phyloP scores from a whole-genome alignment of 2,888 invertebrate genomes.

The Dasysyrphus tricinctus region DNA sequence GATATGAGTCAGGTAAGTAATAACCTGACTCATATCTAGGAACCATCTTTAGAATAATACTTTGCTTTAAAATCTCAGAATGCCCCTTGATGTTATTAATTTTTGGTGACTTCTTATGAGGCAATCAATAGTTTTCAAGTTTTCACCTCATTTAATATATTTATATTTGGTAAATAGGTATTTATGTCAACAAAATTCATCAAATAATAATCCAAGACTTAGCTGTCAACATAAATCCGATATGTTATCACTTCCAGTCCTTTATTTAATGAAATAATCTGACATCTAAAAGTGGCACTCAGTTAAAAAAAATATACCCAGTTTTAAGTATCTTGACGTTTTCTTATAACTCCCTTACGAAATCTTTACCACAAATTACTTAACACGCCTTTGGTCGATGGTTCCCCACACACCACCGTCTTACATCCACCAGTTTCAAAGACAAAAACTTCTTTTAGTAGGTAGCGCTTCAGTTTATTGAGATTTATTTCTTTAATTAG shows the following conservation, averaged over 20 bases:
- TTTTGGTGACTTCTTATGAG: no score
- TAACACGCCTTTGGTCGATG: conserved; percentile 42
- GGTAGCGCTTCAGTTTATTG: conserved; percentile 52
- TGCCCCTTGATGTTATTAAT: no score
- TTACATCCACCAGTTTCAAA: not conserved
- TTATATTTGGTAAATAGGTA: not conserved
- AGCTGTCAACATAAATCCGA: not conserved
- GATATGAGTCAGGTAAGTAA: no score
- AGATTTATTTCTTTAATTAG: conserved; percentile 71
- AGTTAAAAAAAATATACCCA: conserved; percentile 16
- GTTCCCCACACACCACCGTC: not conserved
- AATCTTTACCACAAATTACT: conserved; percentile 66
- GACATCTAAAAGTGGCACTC: conserved; percentile 17
- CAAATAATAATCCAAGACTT: not conserved
- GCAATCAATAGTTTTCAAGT: no score
- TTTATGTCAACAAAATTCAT: not conserved
- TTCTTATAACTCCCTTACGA: conserved; percentile 6
- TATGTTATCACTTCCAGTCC: no score
- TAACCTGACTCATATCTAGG: no score
- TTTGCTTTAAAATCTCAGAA: no score
- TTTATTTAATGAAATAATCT: conserved; percentile 16
- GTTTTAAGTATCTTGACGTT: conserved; percentile 4
- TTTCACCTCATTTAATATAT: no score
- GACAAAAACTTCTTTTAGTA: conserved; percentile 22
- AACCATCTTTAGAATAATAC: no score